Conservation (phyloP, 2,888 invertebrate genomes). For the Pomacea canaliculata region DNA sequence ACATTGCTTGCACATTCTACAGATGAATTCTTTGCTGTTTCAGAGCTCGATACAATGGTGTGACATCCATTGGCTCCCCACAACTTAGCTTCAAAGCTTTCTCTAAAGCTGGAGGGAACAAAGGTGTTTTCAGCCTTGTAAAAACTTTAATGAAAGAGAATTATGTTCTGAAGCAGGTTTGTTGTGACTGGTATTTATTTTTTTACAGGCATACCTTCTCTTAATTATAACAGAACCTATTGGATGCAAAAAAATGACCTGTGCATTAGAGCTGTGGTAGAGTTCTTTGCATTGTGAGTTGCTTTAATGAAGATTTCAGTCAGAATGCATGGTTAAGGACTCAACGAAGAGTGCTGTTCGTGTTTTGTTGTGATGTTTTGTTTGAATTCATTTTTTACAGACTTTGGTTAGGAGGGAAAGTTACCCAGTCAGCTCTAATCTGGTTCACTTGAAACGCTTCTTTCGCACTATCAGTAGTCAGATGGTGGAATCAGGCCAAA, state of each 20-base stretch:
- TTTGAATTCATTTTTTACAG: conserved; percentile 3
- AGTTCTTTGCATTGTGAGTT: too few relatives aligned
- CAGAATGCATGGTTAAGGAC: too few relatives aligned
- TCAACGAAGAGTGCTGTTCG: too few relatives aligned
- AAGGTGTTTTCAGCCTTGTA: background rate
- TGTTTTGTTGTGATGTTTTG: background rate
- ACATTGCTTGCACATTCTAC: too few relatives aligned
- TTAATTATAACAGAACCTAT: too few relatives aligned
- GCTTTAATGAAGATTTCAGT: too few relatives aligned
- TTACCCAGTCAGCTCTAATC: conserved; percentile 10
- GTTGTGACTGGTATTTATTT: background rate
- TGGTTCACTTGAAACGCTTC: conserved; percentile 72
- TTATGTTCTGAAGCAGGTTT: conserved; percentile 73
- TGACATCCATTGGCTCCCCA: conserved; percentile 7
- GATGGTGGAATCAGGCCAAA: conserved; percentile 73
- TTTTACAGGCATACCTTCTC: too few relatives aligned
- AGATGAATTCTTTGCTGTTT: too few relatives aligned
- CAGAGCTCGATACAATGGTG: conserved; percentile 26
- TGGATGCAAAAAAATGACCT: too few relatives aligned
- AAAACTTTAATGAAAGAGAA: background rate
- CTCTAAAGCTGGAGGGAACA: background rate
- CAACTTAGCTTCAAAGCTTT: background rate
- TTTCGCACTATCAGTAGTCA: conserved; percentile 75
- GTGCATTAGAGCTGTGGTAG: too few relatives aligned
- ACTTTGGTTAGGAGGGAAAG: background rate